Percentiles rank a stretch among this genome's conserved stretches.
phyloP scores from a whole-genome alignment of 2,888 invertebrate genomes.

The Rotaria macrura region DNA sequence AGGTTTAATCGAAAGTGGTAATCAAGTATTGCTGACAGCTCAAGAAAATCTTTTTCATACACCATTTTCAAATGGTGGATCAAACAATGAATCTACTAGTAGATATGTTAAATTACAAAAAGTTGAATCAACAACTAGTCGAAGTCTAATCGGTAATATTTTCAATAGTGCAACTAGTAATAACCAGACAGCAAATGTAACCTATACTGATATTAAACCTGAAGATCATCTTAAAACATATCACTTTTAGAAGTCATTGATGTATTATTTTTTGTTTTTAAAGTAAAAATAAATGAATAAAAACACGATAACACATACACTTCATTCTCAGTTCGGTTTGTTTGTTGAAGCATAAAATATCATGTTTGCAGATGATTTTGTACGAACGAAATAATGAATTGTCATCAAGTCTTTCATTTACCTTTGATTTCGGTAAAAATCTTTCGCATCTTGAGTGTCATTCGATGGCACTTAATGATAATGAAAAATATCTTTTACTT shows the following conservation, averaged over 20 bases:
- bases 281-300: too few species aligned
- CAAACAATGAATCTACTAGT: background rate
- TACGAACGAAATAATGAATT: background rate
- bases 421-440: background rate
- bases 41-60: conserved; percentile 13
- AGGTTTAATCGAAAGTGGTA: conserved; percentile 31
- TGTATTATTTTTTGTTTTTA: background rate
- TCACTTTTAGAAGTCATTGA: background rate
- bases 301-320: too few species aligned
- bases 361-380: background rate
- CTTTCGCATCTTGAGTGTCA: background rate
- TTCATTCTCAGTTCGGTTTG: background rate
- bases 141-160: background rate
- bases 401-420: background rate
- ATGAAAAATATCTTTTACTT: background rate
- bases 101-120: background rate
- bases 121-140: background rate
- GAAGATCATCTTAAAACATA: conserved; percentile 16
- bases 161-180: background rate
- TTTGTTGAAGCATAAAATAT: too few species aligned
- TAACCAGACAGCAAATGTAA: background rate
- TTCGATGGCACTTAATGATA: background rate
- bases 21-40: conserved; percentile 25
- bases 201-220: conserved; percentile 1
- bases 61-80: background rate